Percentiles rank a stretch among this genome's conserved stretches.
These are phyloP conservation scores for Tokudaia tokunoshimensis DNA, from an alignment of 2,797 vertebrate genomes.

Conservation along the genomic window DNA sequence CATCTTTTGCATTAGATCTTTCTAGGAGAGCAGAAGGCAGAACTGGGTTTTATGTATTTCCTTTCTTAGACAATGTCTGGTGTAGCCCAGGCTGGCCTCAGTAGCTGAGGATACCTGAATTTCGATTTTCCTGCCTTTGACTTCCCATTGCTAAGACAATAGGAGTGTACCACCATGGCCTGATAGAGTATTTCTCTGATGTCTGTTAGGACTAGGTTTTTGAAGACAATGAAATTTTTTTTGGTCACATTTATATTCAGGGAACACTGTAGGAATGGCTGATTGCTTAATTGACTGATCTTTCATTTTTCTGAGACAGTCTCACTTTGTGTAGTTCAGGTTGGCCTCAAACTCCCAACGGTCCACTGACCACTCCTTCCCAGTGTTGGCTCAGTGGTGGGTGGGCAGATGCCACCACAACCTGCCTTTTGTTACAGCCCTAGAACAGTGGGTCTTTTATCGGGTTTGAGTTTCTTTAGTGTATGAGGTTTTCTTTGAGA, in stretches of 20 bases:
- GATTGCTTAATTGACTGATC: background rate
- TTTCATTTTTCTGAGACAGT: background rate
- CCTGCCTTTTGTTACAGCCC: background rate
- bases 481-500: background rate
- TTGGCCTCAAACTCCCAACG: background rate
- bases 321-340: background rate
- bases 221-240: constrained; percentile 20
- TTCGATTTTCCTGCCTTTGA: background rate
- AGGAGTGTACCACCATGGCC: background rate
- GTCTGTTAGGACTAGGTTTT: background rate
- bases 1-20: constrained; percentile 38
- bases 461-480: constrained; percentile 44
- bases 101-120: background rate
- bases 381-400: background rate
- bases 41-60: constrained; percentile 14
- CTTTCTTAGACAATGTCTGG: background rate
- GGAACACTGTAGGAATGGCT: background rate
- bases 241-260: constrained; percentile 20
- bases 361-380: no score
- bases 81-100: background rate
- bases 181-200: background rate
- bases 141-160: background rate
- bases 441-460: constrained; percentile 38
- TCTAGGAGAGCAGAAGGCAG: background rate
- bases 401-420: background rate